These are phyloP conservation scores for Echiichthys vipera DNA, from an alignment of 2,797 vertebrate genomes.

Conservation along the genomic window DNA sequence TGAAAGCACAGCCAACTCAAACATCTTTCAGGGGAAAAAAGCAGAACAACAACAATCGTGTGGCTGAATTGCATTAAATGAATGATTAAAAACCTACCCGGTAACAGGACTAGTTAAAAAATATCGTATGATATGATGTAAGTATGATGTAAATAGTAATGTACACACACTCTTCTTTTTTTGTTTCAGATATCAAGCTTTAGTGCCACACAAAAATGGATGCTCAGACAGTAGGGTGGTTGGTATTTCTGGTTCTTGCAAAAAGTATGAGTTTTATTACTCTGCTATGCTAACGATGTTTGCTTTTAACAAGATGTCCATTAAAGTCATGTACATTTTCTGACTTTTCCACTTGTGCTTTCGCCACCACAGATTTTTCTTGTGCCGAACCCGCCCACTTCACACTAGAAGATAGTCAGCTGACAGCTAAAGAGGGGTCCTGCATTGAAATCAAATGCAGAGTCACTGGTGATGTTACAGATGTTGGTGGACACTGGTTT, in stretches of 20 bases:
- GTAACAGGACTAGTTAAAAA: no score
- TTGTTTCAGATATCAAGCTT: conserved; percentile 33
- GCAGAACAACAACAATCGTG: not conserved
- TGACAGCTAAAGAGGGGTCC: conserved; percentile 63
- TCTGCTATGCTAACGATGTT: not conserved
- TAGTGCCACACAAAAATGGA: conserved; percentile 26
- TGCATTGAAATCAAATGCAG: conserved; percentile 67
- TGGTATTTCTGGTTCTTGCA: conserved; percentile 32
- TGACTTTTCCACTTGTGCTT: conserved; percentile 14
- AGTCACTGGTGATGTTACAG: rapidly evolving
- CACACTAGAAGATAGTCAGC: rapidly evolving
- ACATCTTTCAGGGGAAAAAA: not conserved
- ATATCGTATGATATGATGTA: no score
- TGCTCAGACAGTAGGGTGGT: not conserved
- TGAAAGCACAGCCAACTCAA: rapidly evolving
- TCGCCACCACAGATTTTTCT: conserved; percentile 10
- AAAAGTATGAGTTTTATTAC: conserved; percentile 47
- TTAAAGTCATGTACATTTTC: not conserved
- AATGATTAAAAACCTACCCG: not conserved
- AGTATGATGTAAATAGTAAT: no score
- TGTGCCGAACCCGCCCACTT: rapidly evolving
- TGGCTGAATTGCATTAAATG: not conserved
- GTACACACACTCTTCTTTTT: not conserved
- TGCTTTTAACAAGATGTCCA: not conserved
- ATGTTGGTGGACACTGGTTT: rapidly evolving